Evolutionary conservation across 1,140 invertebrate genomes (phyloP).

Genomic region (Patella vulgata): DNA sequence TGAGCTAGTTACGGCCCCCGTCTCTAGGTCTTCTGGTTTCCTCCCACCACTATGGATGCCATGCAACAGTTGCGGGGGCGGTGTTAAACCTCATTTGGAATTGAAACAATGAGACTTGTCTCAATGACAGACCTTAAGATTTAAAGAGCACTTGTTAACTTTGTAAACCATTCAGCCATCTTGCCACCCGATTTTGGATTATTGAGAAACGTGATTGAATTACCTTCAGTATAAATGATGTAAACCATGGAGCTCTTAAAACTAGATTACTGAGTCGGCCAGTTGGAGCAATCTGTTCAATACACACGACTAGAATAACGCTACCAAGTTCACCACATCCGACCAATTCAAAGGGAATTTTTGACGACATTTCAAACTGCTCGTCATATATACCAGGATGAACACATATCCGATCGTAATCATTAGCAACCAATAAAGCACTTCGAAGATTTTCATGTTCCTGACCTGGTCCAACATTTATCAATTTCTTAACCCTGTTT

Average conservation of each 20-base stretch:
- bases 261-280: conserved; percentile 56
- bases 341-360: conserved; percentile 58
- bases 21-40: too few species aligned
- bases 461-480: conserved; percentile 48
- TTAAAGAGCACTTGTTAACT: too few species aligned
- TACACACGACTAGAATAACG: conserved; percentile 56
- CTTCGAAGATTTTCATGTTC: conserved; percentile 51
- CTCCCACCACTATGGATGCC: too few species aligned
- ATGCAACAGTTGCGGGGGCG: too few species aligned
- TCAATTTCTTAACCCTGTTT: conserved; percentile 39
- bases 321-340: conserved; percentile 55
- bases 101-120: too few species aligned
- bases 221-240: conserved; percentile 58
- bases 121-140: too few species aligned
- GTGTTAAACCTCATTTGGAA: too few species aligned
- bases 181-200: too few species aligned
- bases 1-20: too few species aligned
- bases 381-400: conserved; percentile 62
- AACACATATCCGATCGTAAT: conserved; percentile 55
- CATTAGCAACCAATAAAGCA: conserved; percentile 50
- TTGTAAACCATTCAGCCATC: too few species aligned
- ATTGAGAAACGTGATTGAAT: too few species aligned
- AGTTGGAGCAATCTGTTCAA: conserved; percentile 52
- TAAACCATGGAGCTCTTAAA: conserved; percentile 59
- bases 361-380: conserved; percentile 58